A percentile compares a stretch with the other conserved stretches of the same genome.
phyloP scores from a whole-genome alignment of 2,888 invertebrate genomes.

The Orthonychiurus folsomi region DNA sequence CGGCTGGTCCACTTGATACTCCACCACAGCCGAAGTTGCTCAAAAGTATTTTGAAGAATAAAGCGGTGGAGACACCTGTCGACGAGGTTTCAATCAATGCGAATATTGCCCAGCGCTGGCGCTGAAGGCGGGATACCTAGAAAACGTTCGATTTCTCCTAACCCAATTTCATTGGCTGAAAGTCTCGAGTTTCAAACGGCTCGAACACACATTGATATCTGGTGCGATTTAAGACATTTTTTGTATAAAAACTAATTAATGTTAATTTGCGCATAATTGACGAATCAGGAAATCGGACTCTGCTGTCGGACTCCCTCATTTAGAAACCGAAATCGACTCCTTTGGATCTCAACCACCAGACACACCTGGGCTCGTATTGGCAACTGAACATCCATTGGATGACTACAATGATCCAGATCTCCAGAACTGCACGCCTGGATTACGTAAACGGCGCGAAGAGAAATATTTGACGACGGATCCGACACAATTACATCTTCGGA shows the following conservation, averaged over 20 bases:
- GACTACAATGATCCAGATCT: neutral
- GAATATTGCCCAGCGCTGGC: too few species aligned
- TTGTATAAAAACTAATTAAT: neutral
- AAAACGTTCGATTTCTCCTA: too few species aligned
- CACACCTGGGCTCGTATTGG: neutral
- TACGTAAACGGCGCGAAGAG: constrained; percentile 63
- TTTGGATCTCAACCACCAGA: constrained; percentile 25
- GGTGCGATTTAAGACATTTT: constrained; percentile 1
- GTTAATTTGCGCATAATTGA: constrained; percentile 3
- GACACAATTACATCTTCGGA: constrained; percentile 67
- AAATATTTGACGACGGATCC: constrained; percentile 82
- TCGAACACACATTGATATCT: constrained; percentile 18
- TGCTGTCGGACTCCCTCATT: constrained; percentile 33
- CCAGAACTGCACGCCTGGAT: constrained; percentile 53
- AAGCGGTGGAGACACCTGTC: too few species aligned
- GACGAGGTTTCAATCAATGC: too few species aligned
- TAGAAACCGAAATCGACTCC: constrained; percentile 32
- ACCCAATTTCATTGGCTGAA: constrained; percentile 28
- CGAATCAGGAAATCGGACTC: constrained; percentile 31
- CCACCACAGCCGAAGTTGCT: constrained; percentile 32
- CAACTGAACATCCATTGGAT: neutral
- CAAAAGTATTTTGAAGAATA: constrained; percentile 41
- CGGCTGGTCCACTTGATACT: too few species aligned
- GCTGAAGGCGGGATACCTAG: too few species aligned
- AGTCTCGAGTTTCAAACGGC: constrained; percentile 24